Evolutionary conservation across 2,113 vertebrate genomes (phyloP), one percentile per base, ranked within the genome.

Genomic region (Prunella himalayana): DNA sequence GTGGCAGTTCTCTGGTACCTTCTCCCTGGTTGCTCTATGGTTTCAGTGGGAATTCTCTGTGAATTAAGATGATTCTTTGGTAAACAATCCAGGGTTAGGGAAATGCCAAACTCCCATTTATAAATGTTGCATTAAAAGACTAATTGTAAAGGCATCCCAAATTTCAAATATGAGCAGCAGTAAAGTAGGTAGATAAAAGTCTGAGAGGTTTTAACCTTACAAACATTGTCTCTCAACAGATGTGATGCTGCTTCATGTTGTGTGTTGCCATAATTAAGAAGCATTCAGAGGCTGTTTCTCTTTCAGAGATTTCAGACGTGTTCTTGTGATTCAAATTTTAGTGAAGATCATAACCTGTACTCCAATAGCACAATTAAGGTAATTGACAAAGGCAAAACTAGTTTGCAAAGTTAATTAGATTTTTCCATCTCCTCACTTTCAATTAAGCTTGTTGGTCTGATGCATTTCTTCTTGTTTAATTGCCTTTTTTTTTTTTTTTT

Each of bases 341-440:
- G 96, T 89, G 89, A 91, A 91, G 94, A 95, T 96, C 86, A 16
- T 88, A 95, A 91, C 78, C 91, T 84, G 79, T 95, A 92, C 92
- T 98, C 93, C 84, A 87, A 61, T 95, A 82, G 86, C 96, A 82
- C 96, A 96, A 98, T 98, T 98, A 96, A 94, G 66, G 83, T 98
- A 98, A 98, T 97, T 98, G 95, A 97, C 96, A 97, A 96, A 97
- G 95, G 98, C 96, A 98, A 98, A 97, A 94, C 96, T 97, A 97
- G 97, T 98, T 98, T 97, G 97, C 90, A 96, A 94, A 97, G 94
- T 98, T 98, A 98, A 98, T 98, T 98, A 97, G 97, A 98, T 98
- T 98, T 98, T 98, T 98, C 97, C 94, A 97, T 98, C 97, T 97
- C 65, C 95, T 98, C 96, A 96, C 95, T 98, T 98, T 97, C 97